phyloP scores from a whole-genome alignment of 2,888 invertebrate genomes.

The Dione juno region DNA sequence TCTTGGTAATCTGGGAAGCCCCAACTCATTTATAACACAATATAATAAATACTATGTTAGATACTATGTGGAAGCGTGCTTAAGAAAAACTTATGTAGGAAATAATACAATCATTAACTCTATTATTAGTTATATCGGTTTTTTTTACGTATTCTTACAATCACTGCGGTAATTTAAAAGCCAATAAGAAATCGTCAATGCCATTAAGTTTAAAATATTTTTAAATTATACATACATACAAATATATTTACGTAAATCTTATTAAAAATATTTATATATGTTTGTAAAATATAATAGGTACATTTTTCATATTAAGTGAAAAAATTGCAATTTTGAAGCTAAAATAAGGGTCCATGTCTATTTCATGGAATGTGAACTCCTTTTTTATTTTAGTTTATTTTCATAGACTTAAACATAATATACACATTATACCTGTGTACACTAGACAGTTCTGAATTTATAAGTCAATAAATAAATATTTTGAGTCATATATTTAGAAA shows the following conservation, averaged over 20 bases:
- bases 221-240: not conserved
- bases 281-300: no score
- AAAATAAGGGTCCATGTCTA: no score
- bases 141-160: not conserved
- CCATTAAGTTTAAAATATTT: not conserved
- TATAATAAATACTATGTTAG: slow-evolving; percentile 11
- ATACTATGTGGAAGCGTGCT: slow-evolving; percentile 9
- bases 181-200: not conserved
- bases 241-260: not conserved
- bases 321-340: no score
- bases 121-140: not conserved
- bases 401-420: no score
- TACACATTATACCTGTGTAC: no score
- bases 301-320: no score
- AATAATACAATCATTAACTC: not conserved
- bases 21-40: slow-evolving; percentile 24
- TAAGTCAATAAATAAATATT: no score
- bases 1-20: slow-evolving; percentile 26
- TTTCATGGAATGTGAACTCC: no score
- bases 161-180: not conserved
- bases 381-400: no score
- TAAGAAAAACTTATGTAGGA: slow-evolving; percentile 13
- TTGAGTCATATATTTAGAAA: no score
- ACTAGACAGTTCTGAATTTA: no score
- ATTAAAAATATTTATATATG: not conserved